phyloP scores from a whole-genome alignment of 2,113 vertebrate genomes.

The Ivindomyrus marchei region DNA sequence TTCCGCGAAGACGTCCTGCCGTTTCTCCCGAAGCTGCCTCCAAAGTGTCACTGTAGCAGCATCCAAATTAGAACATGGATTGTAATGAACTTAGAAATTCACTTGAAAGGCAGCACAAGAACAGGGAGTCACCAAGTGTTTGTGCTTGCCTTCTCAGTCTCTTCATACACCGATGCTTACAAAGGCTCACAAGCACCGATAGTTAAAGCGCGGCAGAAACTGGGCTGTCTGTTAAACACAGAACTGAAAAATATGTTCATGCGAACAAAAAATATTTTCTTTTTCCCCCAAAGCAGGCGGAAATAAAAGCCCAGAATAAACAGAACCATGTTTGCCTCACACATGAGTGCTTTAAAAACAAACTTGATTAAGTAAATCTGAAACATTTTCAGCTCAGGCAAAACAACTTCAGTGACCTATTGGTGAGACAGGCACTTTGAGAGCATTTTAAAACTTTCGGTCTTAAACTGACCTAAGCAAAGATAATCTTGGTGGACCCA shows the following conservation, averaged over 20 bases:
- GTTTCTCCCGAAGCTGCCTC: not conserved
- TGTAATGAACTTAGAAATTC: not conserved
- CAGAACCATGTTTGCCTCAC: not conserved
- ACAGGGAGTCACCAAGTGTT: not conserved
- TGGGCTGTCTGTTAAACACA: not conserved
- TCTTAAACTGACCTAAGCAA: not conserved
- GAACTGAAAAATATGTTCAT: not conserved
- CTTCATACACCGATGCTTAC: not conserved
- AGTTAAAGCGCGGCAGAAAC: not conserved
- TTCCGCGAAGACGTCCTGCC: not conserved
- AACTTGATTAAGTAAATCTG: not conserved
- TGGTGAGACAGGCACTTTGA: not conserved
- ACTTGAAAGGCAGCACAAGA: not conserved
- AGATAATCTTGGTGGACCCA: not conserved
- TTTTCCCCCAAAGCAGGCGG: not conserved
- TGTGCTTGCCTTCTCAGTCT: not conserved
- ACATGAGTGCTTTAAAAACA: not conserved
- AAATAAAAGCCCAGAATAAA: not conserved
- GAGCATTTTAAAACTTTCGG: not conserved
- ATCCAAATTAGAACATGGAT: not conserved
- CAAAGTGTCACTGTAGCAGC: not conserved
- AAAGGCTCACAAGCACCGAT: not conserved
- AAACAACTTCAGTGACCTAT: not conserved
- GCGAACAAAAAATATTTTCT: not conserved
- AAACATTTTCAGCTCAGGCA: slow-evolving; percentile 1